Conservation (phyloP, 1,140 invertebrate genomes). For the Euwallacea similis region DNA sequence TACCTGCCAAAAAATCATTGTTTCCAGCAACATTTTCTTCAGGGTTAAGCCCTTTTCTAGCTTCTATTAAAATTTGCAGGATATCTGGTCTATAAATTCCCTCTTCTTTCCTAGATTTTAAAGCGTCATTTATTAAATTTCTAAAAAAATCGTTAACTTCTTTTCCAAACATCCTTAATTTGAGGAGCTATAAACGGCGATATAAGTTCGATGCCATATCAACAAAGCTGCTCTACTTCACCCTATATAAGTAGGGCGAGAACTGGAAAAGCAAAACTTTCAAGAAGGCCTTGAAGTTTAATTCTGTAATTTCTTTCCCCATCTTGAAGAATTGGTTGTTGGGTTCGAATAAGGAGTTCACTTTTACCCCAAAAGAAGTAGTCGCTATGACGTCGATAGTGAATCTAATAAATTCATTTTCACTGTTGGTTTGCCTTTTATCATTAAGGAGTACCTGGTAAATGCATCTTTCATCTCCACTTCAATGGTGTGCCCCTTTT, state of each 20-base stretch:
- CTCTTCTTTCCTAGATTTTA: slow-evolving; percentile 51
- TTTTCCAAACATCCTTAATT: slow-evolving; percentile 31
- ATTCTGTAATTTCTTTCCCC: slow-evolving; percentile 47
- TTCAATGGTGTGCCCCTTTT: slow-evolving; percentile 39
- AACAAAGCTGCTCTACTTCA: not conserved
- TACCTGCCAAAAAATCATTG: no score
- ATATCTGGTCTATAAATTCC: slow-evolving; percentile 55
- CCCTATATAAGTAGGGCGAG: slow-evolving; percentile 28
- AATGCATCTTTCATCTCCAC: slow-evolving; percentile 42
- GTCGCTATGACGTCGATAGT: slow-evolving; percentile 55
- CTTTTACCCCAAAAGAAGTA: slow-evolving; percentile 52
- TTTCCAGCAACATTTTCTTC: no score
- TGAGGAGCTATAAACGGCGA: slow-evolving; percentile 26
- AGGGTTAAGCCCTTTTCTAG: no score
- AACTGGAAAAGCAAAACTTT: slow-evolving; percentile 32
- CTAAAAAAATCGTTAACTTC: slow-evolving; percentile 41
- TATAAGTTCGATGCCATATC: not conserved
- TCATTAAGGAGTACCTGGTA: slow-evolving; percentile 7
- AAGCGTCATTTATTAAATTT: slow-evolving; percentile 41
- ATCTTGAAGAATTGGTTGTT: slow-evolving; percentile 52
- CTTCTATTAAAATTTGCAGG: slow-evolving; percentile 54
- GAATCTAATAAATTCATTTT: slow-evolving; percentile 34
- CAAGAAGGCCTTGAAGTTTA: slow-evolving; percentile 33
- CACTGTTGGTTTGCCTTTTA: no score
- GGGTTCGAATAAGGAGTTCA: slow-evolving; percentile 50